These are phyloP conservation scores for Aphaenogaster floridana DNA, from an alignment of 1,140 invertebrate species.

Conservation along the genomic window DNA sequence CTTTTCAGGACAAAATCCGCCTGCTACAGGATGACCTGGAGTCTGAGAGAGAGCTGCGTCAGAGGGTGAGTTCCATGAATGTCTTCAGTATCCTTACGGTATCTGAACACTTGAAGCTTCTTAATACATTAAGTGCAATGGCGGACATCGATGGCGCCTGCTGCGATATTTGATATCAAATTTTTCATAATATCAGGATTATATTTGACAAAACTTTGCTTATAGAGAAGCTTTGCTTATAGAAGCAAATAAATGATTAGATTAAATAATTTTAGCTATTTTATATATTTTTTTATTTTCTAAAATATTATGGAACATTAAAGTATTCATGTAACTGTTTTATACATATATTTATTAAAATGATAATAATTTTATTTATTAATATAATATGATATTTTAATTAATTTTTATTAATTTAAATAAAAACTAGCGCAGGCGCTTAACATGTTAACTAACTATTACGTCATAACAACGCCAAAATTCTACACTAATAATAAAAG, in stretches of 20 bases:
- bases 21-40: conserved; percentile 99
- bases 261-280: not conserved
- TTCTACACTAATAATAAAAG: not conserved
- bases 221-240: not conserved
- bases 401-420: not conserved
- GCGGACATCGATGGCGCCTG: not conserved
- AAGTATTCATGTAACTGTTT: not conserved
- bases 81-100: not conserved
- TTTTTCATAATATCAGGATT: not conserved
- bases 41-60: conserved; percentile 97
- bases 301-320: not conserved
- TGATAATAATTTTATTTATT: not conserved
- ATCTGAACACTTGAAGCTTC: not conserved
- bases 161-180: not conserved
- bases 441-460: conserved; percentile 15
- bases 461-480: not conserved
- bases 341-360: not conserved
- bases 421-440: not conserved
- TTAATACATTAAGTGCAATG: not conserved
- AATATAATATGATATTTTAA: too few relatives aligned
- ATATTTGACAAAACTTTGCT: not conserved
- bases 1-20: conserved; percentile 98
- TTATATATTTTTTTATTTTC: not conserved
- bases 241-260: not conserved
- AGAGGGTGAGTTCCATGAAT: conserved; percentile 93